Evolutionary conservation across 2,113 vertebrate species (phyloP).

Genomic region (Nibea albiflora): DNA sequence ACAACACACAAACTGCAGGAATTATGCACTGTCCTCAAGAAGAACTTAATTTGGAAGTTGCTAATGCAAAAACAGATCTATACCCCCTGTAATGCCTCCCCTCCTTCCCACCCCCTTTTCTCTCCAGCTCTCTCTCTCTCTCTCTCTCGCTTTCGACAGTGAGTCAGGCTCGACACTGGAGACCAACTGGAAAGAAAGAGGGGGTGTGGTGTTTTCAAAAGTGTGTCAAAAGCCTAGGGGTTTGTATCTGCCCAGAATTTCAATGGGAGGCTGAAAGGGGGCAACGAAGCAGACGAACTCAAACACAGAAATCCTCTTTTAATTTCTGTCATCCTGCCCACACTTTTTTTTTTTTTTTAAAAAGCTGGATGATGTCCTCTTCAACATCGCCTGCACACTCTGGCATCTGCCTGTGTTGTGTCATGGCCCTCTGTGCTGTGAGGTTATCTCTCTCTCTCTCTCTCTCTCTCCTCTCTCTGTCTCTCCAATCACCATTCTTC

Average conservation of each 20-base stretch:
- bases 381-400: conserved; percentile 83
- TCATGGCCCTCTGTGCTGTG: conserved; percentile 68
- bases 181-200: conserved; percentile 86
- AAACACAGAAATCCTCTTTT: conserved; percentile 89
- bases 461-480: conserved; percentile 68
- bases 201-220: conserved; percentile 90
- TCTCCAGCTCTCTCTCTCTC: conserved; percentile 29
- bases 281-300: conserved; percentile 87
- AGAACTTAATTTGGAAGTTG: conserved; percentile 43
- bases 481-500: conserved; percentile 56
- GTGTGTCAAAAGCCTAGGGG: conserved; percentile 92
- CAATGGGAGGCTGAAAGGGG: conserved; percentile 88
- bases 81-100: conserved; percentile 17
- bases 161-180: conserved; percentile 86
- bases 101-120: conserved; percentile 8
- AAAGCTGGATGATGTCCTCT: conserved; percentile 87
- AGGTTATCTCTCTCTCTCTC: conserved; percentile 66
- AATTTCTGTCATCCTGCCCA: conserved; percentile 91
- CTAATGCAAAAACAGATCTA: conserved; percentile 46
- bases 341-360: conserved; percentile 78
- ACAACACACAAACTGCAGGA: conserved; percentile 7
- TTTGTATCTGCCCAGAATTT: conserved; percentile 93
- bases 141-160: conserved; percentile 77
- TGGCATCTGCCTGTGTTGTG: conserved; percentile 76
- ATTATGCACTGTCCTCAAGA: conserved; percentile 12